phyloP scores from a whole-genome alignment of 2,797 vertebrate genomes.

The Gambusia yucatana region DNA sequence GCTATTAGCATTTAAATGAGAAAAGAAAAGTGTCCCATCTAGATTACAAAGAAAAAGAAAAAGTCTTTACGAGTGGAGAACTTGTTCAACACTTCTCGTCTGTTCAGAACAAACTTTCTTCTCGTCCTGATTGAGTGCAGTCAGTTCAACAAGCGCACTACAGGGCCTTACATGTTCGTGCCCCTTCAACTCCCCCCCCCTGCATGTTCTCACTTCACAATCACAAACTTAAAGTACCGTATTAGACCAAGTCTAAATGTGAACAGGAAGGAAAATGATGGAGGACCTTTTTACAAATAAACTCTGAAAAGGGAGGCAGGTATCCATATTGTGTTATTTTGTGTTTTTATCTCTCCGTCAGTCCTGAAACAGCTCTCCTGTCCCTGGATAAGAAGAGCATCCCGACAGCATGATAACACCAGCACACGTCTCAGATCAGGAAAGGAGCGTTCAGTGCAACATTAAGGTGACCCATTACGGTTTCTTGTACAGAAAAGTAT shows the following conservation, averaged over 20 bases:
- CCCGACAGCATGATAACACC: neutral
- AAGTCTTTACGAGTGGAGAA: slow-evolving; percentile 41
- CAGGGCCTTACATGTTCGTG: neutral
- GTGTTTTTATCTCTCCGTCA: neutral
- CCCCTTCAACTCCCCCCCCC: neutral
- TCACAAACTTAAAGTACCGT: neutral
- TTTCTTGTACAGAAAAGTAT: no score
- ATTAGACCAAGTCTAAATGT: neutral
- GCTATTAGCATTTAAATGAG: slow-evolving; percentile 87
- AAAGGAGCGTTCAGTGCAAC: neutral
- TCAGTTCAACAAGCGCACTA: slow-evolving; percentile 42
- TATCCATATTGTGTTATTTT: neutral
- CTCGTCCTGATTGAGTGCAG: slow-evolving; percentile 35
- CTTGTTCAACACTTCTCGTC: slow-evolving; percentile 50
- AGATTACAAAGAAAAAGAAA: slow-evolving; percentile 53
- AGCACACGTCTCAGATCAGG: neutral
- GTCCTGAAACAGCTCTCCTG: neutral
- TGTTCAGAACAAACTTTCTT: slow-evolving; percentile 58
- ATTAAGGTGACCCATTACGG: neutral
- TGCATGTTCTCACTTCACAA: neutral
- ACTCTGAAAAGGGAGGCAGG: neutral
- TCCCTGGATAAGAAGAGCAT: neutral
- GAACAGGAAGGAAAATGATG: neutral
- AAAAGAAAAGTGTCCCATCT: slow-evolving; percentile 76
- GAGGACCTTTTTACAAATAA: neutral